Conservation (phyloP, 2,888 invertebrate genomes). For the Druceiella hillmani region DNA sequence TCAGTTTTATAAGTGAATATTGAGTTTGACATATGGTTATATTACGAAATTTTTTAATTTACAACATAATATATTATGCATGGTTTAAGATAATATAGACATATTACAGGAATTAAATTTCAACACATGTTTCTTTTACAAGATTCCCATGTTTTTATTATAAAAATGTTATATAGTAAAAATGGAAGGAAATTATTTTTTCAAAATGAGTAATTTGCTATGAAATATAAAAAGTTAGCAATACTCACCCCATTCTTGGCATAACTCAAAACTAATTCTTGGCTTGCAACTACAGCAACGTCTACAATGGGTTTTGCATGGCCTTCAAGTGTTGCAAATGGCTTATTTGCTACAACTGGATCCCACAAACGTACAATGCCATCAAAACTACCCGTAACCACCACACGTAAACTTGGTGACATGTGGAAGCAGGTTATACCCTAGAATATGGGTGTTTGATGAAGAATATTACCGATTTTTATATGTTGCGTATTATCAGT, state of each 20-base stretch:
- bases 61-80: too few species aligned
- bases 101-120: not conserved
- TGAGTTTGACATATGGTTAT: too few species aligned
- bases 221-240: conserved; percentile 4
- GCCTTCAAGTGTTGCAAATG: conserved; percentile 31
- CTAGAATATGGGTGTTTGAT: conserved; percentile 31
- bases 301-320: conserved; percentile 42
- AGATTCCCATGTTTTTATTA: not conserved
- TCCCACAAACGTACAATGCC: conserved; percentile 55
- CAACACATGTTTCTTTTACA: not conserved
- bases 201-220: not conserved
- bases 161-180: not conserved
- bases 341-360: conserved; percentile 35
- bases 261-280: conserved; percentile 46
- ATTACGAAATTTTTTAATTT: too few species aligned
- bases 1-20: too few species aligned
- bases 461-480: too few species aligned
- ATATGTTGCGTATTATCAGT: too few species aligned
- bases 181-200: conserved; percentile 1
- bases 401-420: conserved; percentile 39
- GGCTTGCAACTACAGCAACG: conserved; percentile 44
- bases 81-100: not conserved
- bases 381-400: conserved; percentile 53
- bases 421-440: conserved; percentile 54
- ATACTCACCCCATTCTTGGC: conserved; percentile 51